Evolutionary conservation across 2,113 vertebrate genomes (phyloP).

Genomic region (Struthio camelus): DNA sequence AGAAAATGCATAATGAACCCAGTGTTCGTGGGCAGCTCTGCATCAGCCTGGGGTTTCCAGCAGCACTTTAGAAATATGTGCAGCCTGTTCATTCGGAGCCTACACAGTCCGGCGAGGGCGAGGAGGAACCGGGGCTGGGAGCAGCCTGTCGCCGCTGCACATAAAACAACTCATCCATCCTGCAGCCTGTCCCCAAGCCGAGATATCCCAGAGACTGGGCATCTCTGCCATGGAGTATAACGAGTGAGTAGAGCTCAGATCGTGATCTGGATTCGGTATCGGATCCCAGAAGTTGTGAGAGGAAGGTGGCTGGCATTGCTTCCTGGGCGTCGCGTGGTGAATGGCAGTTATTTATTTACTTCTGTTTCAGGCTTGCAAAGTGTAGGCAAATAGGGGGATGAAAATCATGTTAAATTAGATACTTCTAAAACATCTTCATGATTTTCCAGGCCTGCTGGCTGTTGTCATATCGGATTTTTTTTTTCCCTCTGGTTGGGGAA

Average conservation of each 20-base stretch:
- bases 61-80: rapidly evolving
- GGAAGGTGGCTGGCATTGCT: background rate
- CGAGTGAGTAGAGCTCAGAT: rapidly evolving
- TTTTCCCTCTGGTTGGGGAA: background rate
- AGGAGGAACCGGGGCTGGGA: background rate
- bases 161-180: rapidly evolving
- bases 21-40: background rate
- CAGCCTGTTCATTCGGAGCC: background rate
- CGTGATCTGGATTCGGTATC: rapidly evolving
- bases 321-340: background rate
- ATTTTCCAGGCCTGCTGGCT: background rate
- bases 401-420: background rate
- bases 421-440: background rate
- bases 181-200: rapidly evolving
- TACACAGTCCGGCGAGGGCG: background rate
- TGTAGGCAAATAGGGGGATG: background rate
- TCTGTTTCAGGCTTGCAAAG: background rate
- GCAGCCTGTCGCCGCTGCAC: background rate
- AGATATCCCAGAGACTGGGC: rapidly evolving
- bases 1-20: constrained; percentile 18
- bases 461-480: background rate
- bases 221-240: rapidly evolving
- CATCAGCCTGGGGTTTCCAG: background rate
- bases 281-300: too few species aligned
- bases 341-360: background rate